Conservation (phyloP, 2,797 vertebrate genomes). For the Bufotes viridis region DNA sequence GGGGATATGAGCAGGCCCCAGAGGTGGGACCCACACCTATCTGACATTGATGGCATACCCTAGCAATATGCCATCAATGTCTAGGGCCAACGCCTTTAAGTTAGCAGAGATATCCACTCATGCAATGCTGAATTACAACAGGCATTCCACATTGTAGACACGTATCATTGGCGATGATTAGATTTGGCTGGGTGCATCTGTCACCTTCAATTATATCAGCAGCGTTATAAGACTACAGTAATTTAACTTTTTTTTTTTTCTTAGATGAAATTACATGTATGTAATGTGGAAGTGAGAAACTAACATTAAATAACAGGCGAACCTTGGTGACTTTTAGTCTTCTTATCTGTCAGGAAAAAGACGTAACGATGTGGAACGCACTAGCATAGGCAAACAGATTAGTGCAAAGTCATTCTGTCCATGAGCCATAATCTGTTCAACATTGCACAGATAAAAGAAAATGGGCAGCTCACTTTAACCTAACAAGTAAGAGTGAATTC, state of each 20-base stretch:
- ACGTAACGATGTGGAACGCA: neutral
- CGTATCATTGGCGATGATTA: neutral
- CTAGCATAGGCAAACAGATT: neutral
- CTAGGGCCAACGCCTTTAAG: neutral
- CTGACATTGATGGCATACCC: too few relatives aligned
- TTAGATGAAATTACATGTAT: neutral
- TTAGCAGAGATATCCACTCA: neutral
- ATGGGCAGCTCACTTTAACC: neutral
- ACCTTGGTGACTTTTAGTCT: neutral
- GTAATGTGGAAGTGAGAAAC: neutral
- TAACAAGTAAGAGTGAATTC: too few relatives aligned
- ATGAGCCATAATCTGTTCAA: neutral
- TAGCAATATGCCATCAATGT: too few relatives aligned
- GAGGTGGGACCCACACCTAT: too few relatives aligned
- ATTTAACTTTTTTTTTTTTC: too few relatives aligned
- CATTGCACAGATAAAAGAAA: conserved; percentile 10
- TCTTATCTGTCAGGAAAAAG: neutral
- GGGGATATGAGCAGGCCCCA: too few relatives aligned
- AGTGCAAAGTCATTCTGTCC: conserved; percentile 42
- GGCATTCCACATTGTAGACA: neutral
- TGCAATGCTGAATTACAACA: neutral
- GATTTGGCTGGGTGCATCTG: neutral
- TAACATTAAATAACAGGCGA: neutral
- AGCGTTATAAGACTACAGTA: too few relatives aligned
- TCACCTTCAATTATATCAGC: neutral